Base-by-base conservation (phyloP, 2,113 vertebrate genomes). In the Ceratotherium simum region DNA sequence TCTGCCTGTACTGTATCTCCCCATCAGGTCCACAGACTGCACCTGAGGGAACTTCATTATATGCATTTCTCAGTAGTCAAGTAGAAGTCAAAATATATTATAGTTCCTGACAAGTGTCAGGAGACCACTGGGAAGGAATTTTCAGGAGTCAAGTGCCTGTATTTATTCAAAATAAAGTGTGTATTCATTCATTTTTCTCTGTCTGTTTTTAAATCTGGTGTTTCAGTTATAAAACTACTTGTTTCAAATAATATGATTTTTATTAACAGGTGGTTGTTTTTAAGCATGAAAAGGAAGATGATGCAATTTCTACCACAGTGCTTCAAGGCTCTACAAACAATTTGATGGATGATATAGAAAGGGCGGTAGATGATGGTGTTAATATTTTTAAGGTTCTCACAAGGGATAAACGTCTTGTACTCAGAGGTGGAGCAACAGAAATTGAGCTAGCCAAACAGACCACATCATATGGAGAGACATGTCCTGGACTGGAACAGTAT, bases 331-430 rank as follows among this genome's bases (percentile, higher is more conserved):
- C 99, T 91, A 99, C 99, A 64, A 99, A 99, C 93, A 99, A 99
- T 96, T 98, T 99, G 88, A 99, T 99, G 99, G 99, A 99, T 97
- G 99, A 99, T 84, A 99, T 99, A 67, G 99, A 99, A 98, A 98
- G 99, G 96, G 99, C 99, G 23, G 98, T 99, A 7, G 99, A 99
- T 93, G 99, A 99, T 97, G 99, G 99, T 29, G 99, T 99, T 78
- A 99, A 99, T 97, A 99, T 99, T 95, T 99, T 99, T 98, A 99
- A 99, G 99, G 99, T 99, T 92, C 99, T 99, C 90, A 99, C 99
- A 70, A 99, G 99, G 98, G 99, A 99, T 98, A 99, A 99, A 89
- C 99, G 99, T 39, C 99, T 99, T 95, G 88, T 99, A 46, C 99
- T 99, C 25, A 99, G 99, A 97, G 99, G 99, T 33, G 99, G 99